Percentiles rank a stretch among this genome's conserved stretches.
Evolutionary conservation across 2,797 vertebrate species (phyloP).

Genomic region (Odontamblyopus lacepedii): DNA sequence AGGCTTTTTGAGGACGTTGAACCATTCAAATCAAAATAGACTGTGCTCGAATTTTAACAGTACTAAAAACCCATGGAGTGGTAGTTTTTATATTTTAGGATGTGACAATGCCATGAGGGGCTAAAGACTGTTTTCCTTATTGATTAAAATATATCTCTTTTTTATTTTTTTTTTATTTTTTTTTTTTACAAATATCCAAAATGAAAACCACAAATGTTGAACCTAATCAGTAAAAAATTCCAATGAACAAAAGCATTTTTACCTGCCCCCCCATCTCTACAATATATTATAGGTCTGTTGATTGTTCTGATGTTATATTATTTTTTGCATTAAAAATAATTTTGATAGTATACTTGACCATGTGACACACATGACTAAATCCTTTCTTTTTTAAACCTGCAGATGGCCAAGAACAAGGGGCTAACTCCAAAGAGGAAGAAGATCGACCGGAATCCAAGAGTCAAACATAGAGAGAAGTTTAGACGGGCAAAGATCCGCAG

Average conservation of each 20-base stretch:
- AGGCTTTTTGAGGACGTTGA: neutral
- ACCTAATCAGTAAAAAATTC: no score
- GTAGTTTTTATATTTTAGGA: no score
- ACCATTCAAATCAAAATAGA: no score
- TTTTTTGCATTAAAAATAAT: neutral
- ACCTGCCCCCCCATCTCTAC: neutral
- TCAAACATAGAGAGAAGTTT: constrained; percentile 95
- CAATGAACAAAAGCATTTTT: neutral
- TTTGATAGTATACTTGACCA: neutral
- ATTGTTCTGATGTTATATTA: neutral
- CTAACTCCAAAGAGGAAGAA: constrained; percentile 95
- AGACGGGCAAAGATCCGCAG: constrained; percentile 90
- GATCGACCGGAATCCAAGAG: constrained; percentile 94
- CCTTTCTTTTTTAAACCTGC: constrained; percentile 13
- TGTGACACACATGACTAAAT: neutral
- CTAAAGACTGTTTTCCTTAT: no score
- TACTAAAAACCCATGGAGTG: no score
- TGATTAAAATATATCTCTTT: no score
- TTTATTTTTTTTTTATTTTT: no score
- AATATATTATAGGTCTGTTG: no score
- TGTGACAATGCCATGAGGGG: no score
- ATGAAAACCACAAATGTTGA: neutral
- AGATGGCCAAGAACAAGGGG: constrained; percentile 98
- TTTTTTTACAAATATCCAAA: no score
- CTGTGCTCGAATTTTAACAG: neutral